phyloP scores from a whole-genome alignment of 2,797 vertebrate genomes.

The Ctenopoma kingsleyae region DNA sequence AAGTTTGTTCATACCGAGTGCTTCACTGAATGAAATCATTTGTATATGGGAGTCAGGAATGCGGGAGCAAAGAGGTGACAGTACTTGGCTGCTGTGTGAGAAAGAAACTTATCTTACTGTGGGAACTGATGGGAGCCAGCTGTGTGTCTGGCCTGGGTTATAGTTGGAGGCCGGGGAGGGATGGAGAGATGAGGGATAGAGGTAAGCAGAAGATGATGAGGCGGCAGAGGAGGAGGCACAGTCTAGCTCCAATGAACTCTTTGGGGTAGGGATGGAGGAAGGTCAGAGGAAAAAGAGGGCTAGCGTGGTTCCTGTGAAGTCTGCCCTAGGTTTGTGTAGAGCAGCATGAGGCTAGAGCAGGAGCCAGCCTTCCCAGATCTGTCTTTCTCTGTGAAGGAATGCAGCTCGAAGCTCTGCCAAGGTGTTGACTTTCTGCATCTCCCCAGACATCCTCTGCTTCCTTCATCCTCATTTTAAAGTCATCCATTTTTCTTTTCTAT shows the following conservation, averaged over 20 bases:
- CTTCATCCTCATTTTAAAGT: slow-evolving; percentile 1
- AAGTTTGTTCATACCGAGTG: slow-evolving; percentile 6
- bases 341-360: slow-evolving; percentile 40
- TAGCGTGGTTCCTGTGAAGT: slow-evolving; percentile 51
- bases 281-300: slow-evolving; percentile 28
- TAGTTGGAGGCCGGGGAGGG: slow-evolving; percentile 41
- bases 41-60: slow-evolving; percentile 37
- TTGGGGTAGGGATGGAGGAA: slow-evolving; percentile 11
- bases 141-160: slow-evolving; percentile 63
- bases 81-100: slow-evolving; percentile 51
- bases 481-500: slow-evolving; percentile 11
- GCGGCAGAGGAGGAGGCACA: slow-evolving; percentile 25
- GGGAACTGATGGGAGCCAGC: slow-evolving; percentile 76
- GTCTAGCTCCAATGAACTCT: slow-evolving; percentile 54
- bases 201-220: slow-evolving; percentile 12
- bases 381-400: slow-evolving; percentile 66
- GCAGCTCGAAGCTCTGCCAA: slow-evolving; percentile 63
- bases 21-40: slow-evolving; percentile 49
- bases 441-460: slow-evolving; percentile 41
- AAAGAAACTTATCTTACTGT: slow-evolving; percentile 47
- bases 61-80: slow-evolving; percentile 52
- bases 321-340: slow-evolving; percentile 45
- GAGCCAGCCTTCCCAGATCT: slow-evolving; percentile 58
- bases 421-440: slow-evolving; percentile 47
- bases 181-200: slow-evolving; percentile 42